A percentile compares a stretch with the other conserved stretches of the same genome.
These are phyloP conservation scores for Heliconius sara DNA, from an alignment of 2,888 invertebrate genomes.

Conservation along the genomic window DNA sequence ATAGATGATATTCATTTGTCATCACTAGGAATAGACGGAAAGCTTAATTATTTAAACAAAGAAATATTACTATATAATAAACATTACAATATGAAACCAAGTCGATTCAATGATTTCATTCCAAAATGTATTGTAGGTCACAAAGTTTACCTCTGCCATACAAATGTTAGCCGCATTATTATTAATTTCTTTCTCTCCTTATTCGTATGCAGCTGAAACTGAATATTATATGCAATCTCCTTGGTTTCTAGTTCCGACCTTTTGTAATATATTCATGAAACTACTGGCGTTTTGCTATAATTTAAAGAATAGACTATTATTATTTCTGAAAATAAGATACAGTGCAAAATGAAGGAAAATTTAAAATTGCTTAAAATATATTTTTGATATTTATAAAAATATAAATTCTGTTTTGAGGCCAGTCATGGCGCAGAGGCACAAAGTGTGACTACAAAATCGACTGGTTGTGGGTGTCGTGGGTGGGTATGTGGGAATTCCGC, in stretches of 20 bases:
- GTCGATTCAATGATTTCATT: not conserved
- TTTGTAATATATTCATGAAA: conserved; percentile 24
- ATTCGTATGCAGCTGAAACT: conserved; percentile 13
- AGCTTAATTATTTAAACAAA: not conserved
- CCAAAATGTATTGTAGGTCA: not conserved
- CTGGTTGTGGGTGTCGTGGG: no score
- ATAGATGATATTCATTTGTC: no score
- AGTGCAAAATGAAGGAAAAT: no score
- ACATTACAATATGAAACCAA: not conserved
- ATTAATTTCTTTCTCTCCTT: conserved; percentile 11
- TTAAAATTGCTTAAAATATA: no score
- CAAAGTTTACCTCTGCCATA: conserved; percentile 3
- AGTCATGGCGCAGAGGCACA: no score
- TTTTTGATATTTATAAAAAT: no score
- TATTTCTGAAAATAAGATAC: not conserved
- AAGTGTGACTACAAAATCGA: no score
- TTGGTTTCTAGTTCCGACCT: not conserved
- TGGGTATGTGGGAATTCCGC: no score
- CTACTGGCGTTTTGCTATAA: not conserved
- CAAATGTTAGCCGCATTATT: conserved; percentile 15
- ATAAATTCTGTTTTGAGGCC: no score
- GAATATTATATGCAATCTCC: conserved; percentile 12
- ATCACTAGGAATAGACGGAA: not conserved
- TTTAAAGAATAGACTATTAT: not conserved
- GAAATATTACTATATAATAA: not conserved